phyloP scores from a whole-genome alignment of 2,797 vertebrate genomes.

The Sandelia bainsii region DNA sequence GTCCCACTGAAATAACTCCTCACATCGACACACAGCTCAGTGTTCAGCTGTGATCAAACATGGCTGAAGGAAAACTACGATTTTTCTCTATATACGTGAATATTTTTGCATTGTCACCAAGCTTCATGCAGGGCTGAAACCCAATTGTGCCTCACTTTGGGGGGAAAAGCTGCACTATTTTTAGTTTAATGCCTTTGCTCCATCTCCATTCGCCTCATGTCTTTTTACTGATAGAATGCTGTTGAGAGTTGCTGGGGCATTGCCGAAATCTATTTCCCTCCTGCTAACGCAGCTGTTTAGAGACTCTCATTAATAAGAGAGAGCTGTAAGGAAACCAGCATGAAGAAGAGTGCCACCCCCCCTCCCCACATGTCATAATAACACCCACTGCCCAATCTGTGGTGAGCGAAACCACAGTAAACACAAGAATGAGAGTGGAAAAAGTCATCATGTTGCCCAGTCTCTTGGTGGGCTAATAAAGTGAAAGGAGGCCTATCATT shows the following conservation, averaged over 20 bases:
- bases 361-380: slow-evolving; percentile 19
- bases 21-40: slow-evolving; percentile 36
- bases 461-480: slow-evolving; percentile 47
- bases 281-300: slow-evolving; percentile 70
- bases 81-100: slow-evolving; percentile 8
- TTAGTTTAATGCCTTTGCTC: slow-evolving; percentile 60
- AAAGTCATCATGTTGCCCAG: slow-evolving; percentile 10
- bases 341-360: slow-evolving; percentile 32
- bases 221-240: slow-evolving; percentile 55
- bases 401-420: slow-evolving; percentile 44
- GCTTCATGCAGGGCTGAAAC: slow-evolving; percentile 15
- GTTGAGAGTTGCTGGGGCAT: slow-evolving; percentile 63
- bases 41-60: slow-evolving; percentile 30
- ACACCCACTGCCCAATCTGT: slow-evolving; percentile 37
- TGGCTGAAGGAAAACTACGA: slow-evolving; percentile 5
- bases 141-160: slow-evolving; percentile 18
- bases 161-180: slow-evolving; percentile 48
- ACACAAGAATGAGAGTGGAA: slow-evolving; percentile 28
- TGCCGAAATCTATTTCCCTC: slow-evolving; percentile 68
- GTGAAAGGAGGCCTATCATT: slow-evolving; percentile 65
- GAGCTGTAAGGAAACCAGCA: slow-evolving; percentile 57
- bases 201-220: slow-evolving; percentile 63
- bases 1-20: slow-evolving; percentile 56
- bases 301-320: slow-evolving; percentile 73
- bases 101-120: slow-evolving; percentile 34